Evolutionary conservation across 2,113 vertebrate species (phyloP), one percentile per base, ranked within the genome.

Genomic region (Rattus rattus): DNA sequence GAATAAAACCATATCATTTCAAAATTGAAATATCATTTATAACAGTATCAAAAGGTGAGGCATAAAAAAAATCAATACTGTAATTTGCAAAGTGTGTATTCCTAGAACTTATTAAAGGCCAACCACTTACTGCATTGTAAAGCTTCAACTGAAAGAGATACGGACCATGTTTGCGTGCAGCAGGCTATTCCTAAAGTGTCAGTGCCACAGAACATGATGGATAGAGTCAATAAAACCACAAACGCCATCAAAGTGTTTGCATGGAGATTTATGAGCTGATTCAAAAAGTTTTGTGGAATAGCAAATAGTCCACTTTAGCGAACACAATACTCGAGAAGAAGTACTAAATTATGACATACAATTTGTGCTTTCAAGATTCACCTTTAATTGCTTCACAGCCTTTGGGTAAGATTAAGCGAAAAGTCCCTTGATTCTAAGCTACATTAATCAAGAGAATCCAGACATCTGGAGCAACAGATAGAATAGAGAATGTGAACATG

Each of bases 191-290:
- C 75, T 88, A 90, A 88, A 54, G 54, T 73, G 10, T 61, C 70
- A 84, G 6, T 92, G 81, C 16, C 19, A 47, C 4, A 2, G 3
- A 94, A 36, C 43, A 76, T 87, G 79, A 36, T 59, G 30, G 43
- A 83, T 72, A 26, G 30, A 65, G 56, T 90, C 84, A 92, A 77
- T 59, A 88, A 95, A 94, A 67, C 88, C 28, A 49, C 39, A 77
- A 83, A 90, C 84, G 84, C 16, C 3, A 1, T 4, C 49, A 70
- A 69, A 72, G 4, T 2, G n/a, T 59, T 93, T 87, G 59, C 22
- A 30, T 61, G 67, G 54, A 87, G 65, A 90, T 90, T 67, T 83
- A 83, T 2, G 69, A 88, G 19, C n/a, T 67, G 33, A 52, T 79
- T 79, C 2, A 67, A 22, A 77, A 72, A 61, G 20, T 16, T 79